Conservation (phyloP, 2,888 invertebrate species). For the Tineola bisselliella region DNA sequence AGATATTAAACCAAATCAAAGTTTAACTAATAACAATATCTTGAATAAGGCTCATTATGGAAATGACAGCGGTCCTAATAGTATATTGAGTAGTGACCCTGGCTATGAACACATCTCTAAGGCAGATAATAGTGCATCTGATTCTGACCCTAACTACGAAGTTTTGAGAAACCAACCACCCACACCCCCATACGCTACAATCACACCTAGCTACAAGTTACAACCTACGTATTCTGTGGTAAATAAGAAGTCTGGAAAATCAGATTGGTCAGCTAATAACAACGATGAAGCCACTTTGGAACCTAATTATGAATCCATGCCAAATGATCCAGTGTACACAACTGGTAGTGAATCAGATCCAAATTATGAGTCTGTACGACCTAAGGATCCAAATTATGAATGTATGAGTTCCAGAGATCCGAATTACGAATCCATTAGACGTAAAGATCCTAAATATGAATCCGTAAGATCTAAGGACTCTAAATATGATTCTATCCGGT, state of each 20-base stretch:
- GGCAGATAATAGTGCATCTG: slow-evolving; percentile 58
- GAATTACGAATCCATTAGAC: slow-evolving; percentile 73
- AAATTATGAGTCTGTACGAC: slow-evolving; percentile 75
- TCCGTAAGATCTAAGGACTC: slow-evolving; percentile 64
- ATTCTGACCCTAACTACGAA: slow-evolving; percentile 84
- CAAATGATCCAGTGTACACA: slow-evolving; percentile 69
- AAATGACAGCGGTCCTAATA: slow-evolving; percentile 67
- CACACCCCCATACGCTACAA: slow-evolving; percentile 58
- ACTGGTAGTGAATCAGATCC: slow-evolving; percentile 80
- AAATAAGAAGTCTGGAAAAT: slow-evolving; percentile 62
- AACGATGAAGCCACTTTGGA: slow-evolving; percentile 69
- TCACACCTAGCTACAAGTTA: slow-evolving; percentile 49
- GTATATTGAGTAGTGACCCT: slow-evolving; percentile 72
- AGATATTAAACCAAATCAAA: slow-evolving; percentile 37
- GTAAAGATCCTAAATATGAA: slow-evolving; percentile 72
- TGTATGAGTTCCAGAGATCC: slow-evolving; percentile 74
- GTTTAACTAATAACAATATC: slow-evolving; percentile 34
- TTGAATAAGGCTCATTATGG: slow-evolving; percentile 38
- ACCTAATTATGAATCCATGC: slow-evolving; percentile 82
- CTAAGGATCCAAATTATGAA: slow-evolving; percentile 75
- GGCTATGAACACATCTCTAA: slow-evolving; percentile 76
- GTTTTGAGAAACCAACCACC: slow-evolving; percentile 71
- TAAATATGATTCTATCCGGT: slow-evolving; percentile 77
- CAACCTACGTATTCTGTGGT: slow-evolving; percentile 67
- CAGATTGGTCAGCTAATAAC: slow-evolving; percentile 62